Evolutionary conservation across 2,113 vertebrate species (phyloP), one percentile per base, ranked within the genome.

Genomic region (Morone saxatilis): DNA sequence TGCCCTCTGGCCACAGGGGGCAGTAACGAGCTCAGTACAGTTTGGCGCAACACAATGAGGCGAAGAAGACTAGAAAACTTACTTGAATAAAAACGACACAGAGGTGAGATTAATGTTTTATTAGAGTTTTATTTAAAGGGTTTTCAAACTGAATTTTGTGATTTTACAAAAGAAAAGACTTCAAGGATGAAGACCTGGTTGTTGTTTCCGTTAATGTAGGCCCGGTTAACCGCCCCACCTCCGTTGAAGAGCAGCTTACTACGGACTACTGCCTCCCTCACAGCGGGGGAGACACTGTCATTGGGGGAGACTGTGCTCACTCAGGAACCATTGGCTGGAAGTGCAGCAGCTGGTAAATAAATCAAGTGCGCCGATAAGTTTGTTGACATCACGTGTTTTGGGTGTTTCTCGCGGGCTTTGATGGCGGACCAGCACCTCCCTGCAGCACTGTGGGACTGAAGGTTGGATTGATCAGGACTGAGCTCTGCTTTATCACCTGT

Each of bases 381-480:
- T 57, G 59, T 57, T 63, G 48, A 20, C 38, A n/a, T 87, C 86
- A 87, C 66, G 36, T 72, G 78, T 7, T n/a, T 38, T 6, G 9
- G 47, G 5, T 16, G 45, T 71, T 59, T 25, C 72, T 31, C 19
- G 80, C 84, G 80, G 61, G 71, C 14, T 70, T 25, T 69, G 19
- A 70, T 14, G 69, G n/a, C 7, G 57, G 59, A 43, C 4, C 0
- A 2, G 1, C 0, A 3, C 4, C 38, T 2, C 17, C 14, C 22
- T 40, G 22, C 25, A 9, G 1, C 12, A 3, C 31, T 31, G 11
- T 6, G 5, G 0, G 47, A 5, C 5, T 19, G 0, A 70, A 86
- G 83, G 80, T 89, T 80, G 11, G 45, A 47, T 47, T 45, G 9
- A 47, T 13, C 11, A 47, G 0, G 59, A 36, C 17, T 69, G 0